Percentiles rank a stretch among this genome's conserved stretches.
Conservation (phyloP, 2,888 invertebrate genomes). For the Polymixis flavicincta region DNA sequence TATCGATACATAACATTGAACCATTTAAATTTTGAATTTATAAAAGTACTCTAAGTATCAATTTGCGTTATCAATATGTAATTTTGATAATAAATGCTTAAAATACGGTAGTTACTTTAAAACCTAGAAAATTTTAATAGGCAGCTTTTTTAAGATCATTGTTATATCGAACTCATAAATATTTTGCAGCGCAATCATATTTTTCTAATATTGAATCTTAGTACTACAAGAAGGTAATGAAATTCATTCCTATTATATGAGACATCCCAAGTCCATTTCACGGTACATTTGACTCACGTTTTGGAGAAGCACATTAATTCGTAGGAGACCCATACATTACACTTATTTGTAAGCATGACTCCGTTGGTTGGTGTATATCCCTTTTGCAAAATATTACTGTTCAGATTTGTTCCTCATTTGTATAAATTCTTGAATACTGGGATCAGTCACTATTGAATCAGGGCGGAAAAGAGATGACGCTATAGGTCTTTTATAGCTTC, state of each 20-base stretch:
- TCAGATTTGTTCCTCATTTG: neutral
- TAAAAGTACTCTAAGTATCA: conserved; percentile 54
- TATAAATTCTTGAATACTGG: neutral
- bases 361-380: conserved; percentile 75
- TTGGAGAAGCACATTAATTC: conserved; percentile 64
- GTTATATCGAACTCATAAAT: conserved; percentile 58
- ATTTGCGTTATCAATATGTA: conserved; percentile 54
- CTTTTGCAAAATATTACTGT: neutral
- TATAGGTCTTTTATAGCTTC: too few relatives aligned
- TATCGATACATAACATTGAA: conserved; percentile 70
- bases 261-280: conserved; percentile 44
- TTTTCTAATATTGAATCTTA: conserved; percentile 58
- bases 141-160: conserved; percentile 64
- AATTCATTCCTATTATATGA: conserved; percentile 40
- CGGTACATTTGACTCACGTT: conserved; percentile 54
- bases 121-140: conserved; percentile 49
- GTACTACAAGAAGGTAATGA: conserved; percentile 51
- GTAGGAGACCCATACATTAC: conserved; percentile 59
- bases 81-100: conserved; percentile 57
- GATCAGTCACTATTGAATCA: too few relatives aligned
- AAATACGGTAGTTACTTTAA: conserved; percentile 53
- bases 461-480: neutral
- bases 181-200: conserved; percentile 66
- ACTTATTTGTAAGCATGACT: conserved; percentile 76
- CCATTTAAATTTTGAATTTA: conserved; percentile 55